Base-by-base conservation (phyloP, 2,888 invertebrate species). In the Cryptocephalus primarius region DNA sequence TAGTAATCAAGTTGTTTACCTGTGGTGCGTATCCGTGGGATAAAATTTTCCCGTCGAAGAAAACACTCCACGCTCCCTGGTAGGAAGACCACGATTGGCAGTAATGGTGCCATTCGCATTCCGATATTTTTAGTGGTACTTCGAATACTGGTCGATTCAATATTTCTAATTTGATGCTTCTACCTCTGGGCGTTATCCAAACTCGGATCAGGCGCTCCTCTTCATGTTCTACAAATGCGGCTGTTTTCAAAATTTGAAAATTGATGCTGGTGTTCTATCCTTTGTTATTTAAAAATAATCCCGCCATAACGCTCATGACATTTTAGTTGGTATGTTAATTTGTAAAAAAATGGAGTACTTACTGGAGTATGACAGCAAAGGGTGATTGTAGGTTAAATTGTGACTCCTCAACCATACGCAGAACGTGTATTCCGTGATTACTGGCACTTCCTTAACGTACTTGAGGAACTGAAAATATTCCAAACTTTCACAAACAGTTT, bases 21-120 rank as follows among this genome's bases (percentile, higher is more conserved):
- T 71, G 59, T 12, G 62, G 57, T 42, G 61, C 62, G 33, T 60
- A 59, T 46, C 72, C 73, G 50, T 67, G 66, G 57, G 69, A 55
- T 64, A 61, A 50, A 42, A 79, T 69, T 44, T 72, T 72, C 8
- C 80, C 79, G 61, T 83, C 77, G 36, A 82, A 51, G 65, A 78
- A 82, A 6, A 82, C 62, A 32, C 74, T 76, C 76, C 80, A 82
- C 8, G 74, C 73, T n/a, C 77, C 82, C 42, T 67, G 70, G 46
- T 70, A 70, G 0, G 78, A 75, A 51, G 80, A 78, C 74, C 82
- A 83, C 40, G 82, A 81, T 52, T 81, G 69, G 53, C 83, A 83
- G 12, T 83, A 63, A 60, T 83, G 82, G 42, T 78, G 75, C 83
- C 83, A 84, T 6, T 72, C 72, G 56, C 72, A 58, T 71, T 67